phyloP scores from a whole-genome alignment of 2,888 invertebrate species.

The Scaptomyza flava region DNA sequence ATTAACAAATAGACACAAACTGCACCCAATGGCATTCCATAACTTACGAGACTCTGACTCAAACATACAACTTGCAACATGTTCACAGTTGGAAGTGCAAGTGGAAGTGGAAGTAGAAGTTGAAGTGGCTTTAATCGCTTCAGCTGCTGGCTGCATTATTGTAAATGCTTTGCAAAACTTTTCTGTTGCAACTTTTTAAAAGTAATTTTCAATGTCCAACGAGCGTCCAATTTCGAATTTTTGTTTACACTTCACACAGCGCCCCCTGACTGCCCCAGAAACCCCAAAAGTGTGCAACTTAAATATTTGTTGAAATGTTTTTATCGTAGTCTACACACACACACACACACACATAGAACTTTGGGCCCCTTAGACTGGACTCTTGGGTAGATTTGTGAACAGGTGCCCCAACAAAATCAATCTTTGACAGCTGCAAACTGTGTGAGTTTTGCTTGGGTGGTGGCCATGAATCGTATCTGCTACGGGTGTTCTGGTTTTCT shows the following conservation, averaged over 20 bases:
- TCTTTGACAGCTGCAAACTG: conserved; percentile 62
- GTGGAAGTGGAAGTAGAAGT: background rate
- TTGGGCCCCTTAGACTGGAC: background rate
- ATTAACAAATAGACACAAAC: conserved; percentile 45
- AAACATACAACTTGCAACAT: background rate
- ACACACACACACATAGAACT: conserved; percentile 18
- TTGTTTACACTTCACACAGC: conserved; percentile 34
- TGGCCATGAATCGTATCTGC: conserved; percentile 1
- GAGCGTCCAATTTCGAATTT: conserved; percentile 45
- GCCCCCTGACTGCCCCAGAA: background rate
- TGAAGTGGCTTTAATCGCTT: conserved; percentile 40
- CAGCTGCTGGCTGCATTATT: background rate
- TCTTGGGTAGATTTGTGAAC: conserved; percentile 23
- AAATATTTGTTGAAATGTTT: conserved; percentile 62
- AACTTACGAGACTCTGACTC: background rate
- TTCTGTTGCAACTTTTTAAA: conserved; percentile 42
- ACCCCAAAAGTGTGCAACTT: conserved; percentile 37
- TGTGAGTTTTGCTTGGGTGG: conserved; percentile 8
- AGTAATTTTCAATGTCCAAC: conserved; percentile 55
- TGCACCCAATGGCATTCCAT: conserved; percentile 5
- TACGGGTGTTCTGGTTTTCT: background rate
- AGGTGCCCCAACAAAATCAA: conserved; percentile 59
- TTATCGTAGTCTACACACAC: conserved; percentile 17
- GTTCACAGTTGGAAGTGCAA: background rate
- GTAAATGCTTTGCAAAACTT: conserved; percentile 3